These are phyloP conservation scores for Dasyprocta punctata DNA, from an alignment of 2,113 vertebrate genomes.

Conservation along the genomic window DNA sequence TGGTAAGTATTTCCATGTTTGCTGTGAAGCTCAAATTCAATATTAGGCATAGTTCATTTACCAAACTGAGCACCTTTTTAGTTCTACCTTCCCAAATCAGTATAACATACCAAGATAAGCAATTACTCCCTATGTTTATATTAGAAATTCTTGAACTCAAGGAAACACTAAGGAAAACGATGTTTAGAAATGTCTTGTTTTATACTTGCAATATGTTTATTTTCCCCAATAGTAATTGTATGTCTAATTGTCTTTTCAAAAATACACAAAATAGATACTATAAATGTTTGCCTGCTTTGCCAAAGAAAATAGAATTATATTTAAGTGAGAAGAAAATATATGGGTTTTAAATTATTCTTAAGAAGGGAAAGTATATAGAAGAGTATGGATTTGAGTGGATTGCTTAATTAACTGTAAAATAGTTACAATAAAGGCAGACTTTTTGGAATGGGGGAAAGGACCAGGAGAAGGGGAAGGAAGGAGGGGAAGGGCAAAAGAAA, in stretches of 20 bases:
- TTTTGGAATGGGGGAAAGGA: background rate
- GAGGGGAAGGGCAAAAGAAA: background rate
- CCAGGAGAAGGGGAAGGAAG: background rate
- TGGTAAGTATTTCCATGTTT: background rate
- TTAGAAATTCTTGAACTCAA: background rate
- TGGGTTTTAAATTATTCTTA: background rate
- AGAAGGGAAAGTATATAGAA: background rate
- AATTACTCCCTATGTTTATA: background rate
- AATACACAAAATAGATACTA: background rate
- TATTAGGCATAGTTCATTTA: background rate
- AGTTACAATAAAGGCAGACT: background rate
- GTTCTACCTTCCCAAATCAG: background rate
- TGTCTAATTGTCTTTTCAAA: conserved; percentile 30
- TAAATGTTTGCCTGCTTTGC: background rate
- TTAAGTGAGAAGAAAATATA: conserved; percentile 12
- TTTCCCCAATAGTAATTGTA: background rate
- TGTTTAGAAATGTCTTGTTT: background rate
- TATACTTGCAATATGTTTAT: background rate
- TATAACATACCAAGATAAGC: background rate
- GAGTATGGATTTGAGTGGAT: background rate
- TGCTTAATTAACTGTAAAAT: conserved; percentile 19
- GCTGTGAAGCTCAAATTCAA: background rate
- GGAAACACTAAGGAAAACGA: background rate
- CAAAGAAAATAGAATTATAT: conserved; percentile 59
- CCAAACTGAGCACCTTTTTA: background rate